These are phyloP conservation scores for Parnassius orleans DNA, from an alignment of 2,888 invertebrate genomes.

Conservation along the genomic window DNA sequence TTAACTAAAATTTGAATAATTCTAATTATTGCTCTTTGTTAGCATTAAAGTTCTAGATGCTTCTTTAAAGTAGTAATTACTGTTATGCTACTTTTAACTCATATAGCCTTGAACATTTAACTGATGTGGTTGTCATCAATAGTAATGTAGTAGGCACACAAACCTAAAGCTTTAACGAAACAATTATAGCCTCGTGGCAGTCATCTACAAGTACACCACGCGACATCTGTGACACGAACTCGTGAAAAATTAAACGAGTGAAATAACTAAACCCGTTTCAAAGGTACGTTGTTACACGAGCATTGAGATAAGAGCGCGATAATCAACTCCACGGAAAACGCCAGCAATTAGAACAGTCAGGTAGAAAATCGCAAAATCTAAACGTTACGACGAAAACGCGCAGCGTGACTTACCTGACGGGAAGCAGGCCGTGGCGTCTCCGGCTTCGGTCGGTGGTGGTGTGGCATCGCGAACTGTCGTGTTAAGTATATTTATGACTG, in stretches of 20 bases:
- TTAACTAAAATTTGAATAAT: too few species aligned
- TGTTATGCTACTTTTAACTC: too few species aligned
- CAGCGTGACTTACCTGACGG: slow-evolving; percentile 62
- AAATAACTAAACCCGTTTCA: slow-evolving; percentile 17
- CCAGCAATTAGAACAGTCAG: slow-evolving; percentile 40
- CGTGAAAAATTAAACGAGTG: slow-evolving; percentile 7
- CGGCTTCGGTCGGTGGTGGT: slow-evolving; percentile 41
- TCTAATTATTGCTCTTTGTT: too few species aligned
- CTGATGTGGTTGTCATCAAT: too few species aligned
- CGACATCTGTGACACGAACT: neutral
- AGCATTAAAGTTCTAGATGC: too few species aligned
- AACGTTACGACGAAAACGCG: slow-evolving; percentile 37
- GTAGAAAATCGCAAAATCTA: slow-evolving; percentile 40
- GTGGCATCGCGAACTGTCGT: slow-evolving; percentile 44
- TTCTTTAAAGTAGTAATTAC: too few species aligned
- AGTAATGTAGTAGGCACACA: too few species aligned
- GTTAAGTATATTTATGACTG: slow-evolving; percentile 59
- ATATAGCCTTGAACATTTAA: too few species aligned
- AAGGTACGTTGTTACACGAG: slow-evolving; percentile 31
- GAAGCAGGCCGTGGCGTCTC: slow-evolving; percentile 33
- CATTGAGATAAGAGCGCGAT: slow-evolving; percentile 44
- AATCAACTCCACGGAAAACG: slow-evolving; percentile 42
- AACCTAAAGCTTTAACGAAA: neutral
- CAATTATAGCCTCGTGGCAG: slow-evolving; percentile 2
- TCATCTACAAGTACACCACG: neutral